Percentiles rank a stretch among this genome's conserved stretches.
Conservation (phyloP, 2,888 invertebrate species). For the Mesorhabditis belari region DNA sequence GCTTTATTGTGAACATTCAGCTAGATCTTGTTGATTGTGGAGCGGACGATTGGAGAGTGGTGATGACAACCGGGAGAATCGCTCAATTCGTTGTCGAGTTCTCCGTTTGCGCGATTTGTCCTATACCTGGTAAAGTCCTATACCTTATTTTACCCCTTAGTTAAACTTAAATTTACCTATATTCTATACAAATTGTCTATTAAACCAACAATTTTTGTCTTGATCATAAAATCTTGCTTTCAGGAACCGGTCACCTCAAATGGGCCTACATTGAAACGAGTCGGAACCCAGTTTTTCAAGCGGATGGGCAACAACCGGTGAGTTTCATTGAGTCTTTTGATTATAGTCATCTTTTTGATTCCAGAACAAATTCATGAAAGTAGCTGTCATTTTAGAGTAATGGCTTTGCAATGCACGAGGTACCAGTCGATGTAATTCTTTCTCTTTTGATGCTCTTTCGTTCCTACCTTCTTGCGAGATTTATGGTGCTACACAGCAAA, state of each 20-base stretch:
- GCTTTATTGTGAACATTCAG: constrained; percentile 63
- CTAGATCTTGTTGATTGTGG: constrained; percentile 99
- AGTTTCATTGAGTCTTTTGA: background rate
- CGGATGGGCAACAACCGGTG: background rate
- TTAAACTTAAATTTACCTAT: background rate
- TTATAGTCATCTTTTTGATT: background rate
- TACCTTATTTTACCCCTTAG: too few species aligned
- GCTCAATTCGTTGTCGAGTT: constrained; percentile 69
- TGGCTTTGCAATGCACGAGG: constrained; percentile 58
- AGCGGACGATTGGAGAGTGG: constrained; percentile 99
- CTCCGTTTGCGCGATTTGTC: constrained; percentile 81
- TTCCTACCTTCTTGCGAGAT: constrained; percentile 93
- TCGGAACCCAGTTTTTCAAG: background rate
- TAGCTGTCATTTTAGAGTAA: background rate
- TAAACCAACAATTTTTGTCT: background rate
- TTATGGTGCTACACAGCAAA: constrained; percentile 98
- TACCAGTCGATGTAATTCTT: constrained; percentile 90
- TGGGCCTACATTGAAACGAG: constrained; percentile 30
- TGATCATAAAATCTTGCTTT: background rate
- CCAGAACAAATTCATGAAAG: background rate
- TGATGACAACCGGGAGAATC: constrained; percentile 95
- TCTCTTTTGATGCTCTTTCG: constrained; percentile 99
- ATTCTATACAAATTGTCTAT: background rate
- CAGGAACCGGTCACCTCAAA: constrained; percentile 22
- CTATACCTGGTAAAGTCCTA: constrained; percentile 22